A percentile compares a stretch with the other conserved stretches of the same genome.
Conservation (phyloP, 1,140 invertebrate species). For the Chironomus tepperi region DNA sequence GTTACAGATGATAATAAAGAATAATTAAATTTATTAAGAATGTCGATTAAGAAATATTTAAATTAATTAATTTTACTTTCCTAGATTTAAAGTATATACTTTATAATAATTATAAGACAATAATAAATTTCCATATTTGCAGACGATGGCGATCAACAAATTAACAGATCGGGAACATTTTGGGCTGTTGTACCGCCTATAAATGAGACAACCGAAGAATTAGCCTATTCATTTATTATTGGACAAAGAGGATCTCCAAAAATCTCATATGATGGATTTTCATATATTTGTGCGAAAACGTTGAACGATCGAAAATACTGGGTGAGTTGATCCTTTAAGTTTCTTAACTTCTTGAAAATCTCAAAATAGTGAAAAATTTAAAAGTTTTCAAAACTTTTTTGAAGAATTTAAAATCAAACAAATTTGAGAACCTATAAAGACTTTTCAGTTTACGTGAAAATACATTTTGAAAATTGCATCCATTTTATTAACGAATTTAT, state of each 20-base stretch:
- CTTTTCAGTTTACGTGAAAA: too few relatives aligned
- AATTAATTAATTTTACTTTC: background rate
- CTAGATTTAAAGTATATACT: background rate
- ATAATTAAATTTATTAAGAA: background rate
- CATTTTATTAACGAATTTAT: too few relatives aligned
- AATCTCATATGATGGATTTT: conserved; percentile 28
- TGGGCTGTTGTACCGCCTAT: background rate
- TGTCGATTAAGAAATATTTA: background rate
- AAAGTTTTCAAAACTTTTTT: too few relatives aligned
- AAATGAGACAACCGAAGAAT: background rate
- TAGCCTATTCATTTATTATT: conserved; percentile 15
- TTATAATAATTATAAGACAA: conserved; percentile 21
- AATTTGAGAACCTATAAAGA: too few relatives aligned
- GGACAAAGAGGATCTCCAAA: conserved; percentile 30
- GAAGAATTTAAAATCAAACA: too few relatives aligned
- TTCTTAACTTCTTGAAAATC: too few relatives aligned
- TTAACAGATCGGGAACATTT: background rate
- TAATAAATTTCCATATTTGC: conserved; percentile 25
- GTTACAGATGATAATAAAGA: background rate
- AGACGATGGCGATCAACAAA: too few relatives aligned
- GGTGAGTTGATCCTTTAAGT: conserved; percentile 1
- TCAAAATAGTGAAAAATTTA: too few relatives aligned
- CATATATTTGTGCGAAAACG: conserved; percentile 30
- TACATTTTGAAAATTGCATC: too few relatives aligned
- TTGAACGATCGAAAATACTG: conserved; percentile 30